phyloP scores from a whole-genome alignment of 2,797 vertebrate genomes.

The Spinus olivaceus region DNA sequence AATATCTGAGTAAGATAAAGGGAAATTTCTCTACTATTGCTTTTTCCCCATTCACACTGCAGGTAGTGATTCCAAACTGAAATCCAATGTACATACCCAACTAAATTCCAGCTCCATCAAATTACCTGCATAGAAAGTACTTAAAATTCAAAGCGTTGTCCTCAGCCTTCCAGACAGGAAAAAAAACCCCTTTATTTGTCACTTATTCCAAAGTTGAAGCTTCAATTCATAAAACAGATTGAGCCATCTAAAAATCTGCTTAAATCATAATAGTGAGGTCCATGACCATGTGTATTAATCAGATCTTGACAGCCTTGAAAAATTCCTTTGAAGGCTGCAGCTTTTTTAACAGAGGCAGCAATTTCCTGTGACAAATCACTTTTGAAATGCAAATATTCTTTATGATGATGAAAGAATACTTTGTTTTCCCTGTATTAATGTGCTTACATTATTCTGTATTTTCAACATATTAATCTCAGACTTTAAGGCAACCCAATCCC shows the following conservation, averaged over 20 bases:
- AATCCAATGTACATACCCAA: neutral
- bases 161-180: neutral
- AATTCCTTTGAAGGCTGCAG: neutral
- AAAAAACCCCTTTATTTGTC: neutral
- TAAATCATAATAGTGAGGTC: neutral
- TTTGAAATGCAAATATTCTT: conserved; percentile 21
- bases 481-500: neutral
- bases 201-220: neutral
- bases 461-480: conserved; percentile 50
- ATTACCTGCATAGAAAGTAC: neutral
- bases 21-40: neutral
- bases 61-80: neutral
- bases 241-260: neutral
- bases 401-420: neutral
- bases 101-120: neutral
- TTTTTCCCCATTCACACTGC: neutral
- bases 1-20: neutral
- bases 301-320: neutral
- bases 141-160: neutral
- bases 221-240: neutral
- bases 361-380: neutral
- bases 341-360: neutral
- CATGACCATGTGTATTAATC: neutral
- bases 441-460: conserved; percentile 25
- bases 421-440: neutral